Percentiles rank a stretch among this genome's conserved stretches.
Conservation (phyloP, 2,113 vertebrate genomes). For the Puffinus mauretanicus region DNA sequence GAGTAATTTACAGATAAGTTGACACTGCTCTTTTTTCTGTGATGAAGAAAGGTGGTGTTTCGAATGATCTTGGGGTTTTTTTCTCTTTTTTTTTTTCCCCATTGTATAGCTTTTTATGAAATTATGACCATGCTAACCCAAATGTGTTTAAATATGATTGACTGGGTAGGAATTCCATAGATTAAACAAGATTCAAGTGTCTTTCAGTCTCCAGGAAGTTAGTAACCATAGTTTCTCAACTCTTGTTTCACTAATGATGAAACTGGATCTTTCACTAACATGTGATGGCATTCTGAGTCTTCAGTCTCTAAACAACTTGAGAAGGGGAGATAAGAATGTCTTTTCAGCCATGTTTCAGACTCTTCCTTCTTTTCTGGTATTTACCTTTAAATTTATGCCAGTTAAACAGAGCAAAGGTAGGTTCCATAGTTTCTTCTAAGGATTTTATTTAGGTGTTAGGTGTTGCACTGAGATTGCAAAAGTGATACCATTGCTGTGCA, state of each 20-base stretch:
- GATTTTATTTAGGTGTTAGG: background rate
- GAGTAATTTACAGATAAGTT: background rate
- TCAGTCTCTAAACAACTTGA: background rate
- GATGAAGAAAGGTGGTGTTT: background rate
- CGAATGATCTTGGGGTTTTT: background rate
- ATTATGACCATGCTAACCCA: background rate
- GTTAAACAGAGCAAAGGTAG: background rate
- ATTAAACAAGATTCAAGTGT: background rate
- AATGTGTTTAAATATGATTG: background rate
- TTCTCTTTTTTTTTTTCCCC: no score
- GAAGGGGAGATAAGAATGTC: background rate
- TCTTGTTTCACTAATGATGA: background rate
- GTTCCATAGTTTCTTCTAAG: background rate
- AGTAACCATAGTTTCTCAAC: background rate
- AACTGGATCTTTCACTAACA: background rate
- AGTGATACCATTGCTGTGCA: background rate
- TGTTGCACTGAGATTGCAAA: background rate
- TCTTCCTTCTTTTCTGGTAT: background rate
- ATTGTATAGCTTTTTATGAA: background rate
- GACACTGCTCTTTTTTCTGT: background rate
- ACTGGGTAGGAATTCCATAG: background rate
- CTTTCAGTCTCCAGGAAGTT: background rate
- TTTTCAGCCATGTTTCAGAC: background rate
- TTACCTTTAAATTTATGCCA: background rate
- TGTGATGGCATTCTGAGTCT: background rate